Base-by-base conservation (phyloP, 2,113 vertebrate species). In the Silurus glanis region DNA sequence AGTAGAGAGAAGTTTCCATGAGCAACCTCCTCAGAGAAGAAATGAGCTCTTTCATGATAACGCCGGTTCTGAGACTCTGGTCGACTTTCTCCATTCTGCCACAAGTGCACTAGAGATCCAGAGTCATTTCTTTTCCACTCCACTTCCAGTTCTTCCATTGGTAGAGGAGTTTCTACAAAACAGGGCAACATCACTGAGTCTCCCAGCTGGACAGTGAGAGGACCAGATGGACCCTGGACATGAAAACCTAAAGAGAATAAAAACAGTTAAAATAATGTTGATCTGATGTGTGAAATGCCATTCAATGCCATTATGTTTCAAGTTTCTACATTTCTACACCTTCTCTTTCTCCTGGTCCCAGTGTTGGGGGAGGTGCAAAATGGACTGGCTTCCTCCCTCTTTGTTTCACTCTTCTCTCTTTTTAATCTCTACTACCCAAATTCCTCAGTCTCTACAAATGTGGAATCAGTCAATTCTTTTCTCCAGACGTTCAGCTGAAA, bases 111-210 rank as follows among this genome's bases (percentile, higher is more conserved):
- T 62, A 84, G n/a, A 51, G 55, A 12, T 84, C 19, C 67, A 74
- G 49, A 14, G 23, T 78, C 53, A 10, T 7, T 72, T 87, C n/a
- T 87, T 16, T 45, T 80, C 74, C 86, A 87, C 9, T 80, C 64
- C 45, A 87, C 86, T 21, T 72, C 45, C 55, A 74, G 56, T 10
- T 55, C 82, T 0, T 82, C 14, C 37, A 76, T 0, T 37, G 79
- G 58, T 58, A 69, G 25, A n/a, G 67, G n/a, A 64, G 28, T 21
- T n/a, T 88, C 51, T 28, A 85, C 78, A 82, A 55, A 85, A 64
- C 87, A 88, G 58, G 78, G 78, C 83, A 88, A 23, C 67, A 82
- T n/a, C 76, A 88, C 67, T 12, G 83, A 85, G 53, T 16, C 59
- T 58, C 71, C 79, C 71, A 69, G 61, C 62, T 21, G 49, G 55